Conservation (phyloP, 2,113 vertebrate species). For the Orcinus orca region DNA sequence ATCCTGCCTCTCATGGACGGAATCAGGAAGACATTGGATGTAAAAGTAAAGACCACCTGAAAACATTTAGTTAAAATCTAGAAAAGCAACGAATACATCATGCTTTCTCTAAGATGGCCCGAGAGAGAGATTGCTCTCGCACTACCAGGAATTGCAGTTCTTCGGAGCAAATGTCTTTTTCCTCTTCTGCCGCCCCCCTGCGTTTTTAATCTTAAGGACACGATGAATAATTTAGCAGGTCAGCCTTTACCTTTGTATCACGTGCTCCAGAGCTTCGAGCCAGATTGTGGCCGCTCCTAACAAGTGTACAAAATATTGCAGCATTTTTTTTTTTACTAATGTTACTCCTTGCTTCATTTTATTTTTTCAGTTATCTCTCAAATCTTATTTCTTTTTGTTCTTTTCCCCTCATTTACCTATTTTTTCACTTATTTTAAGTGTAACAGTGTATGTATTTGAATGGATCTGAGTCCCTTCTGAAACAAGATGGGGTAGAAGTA, state of each 20-base stretch:
- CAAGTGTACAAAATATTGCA: background rate
- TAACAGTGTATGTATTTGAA: background rate
- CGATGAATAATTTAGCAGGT: constrained; percentile 16
- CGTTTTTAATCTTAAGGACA: constrained; percentile 28
- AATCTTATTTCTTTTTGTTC: background rate
- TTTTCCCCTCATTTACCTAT: background rate
- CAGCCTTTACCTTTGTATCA: background rate
- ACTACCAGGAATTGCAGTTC: background rate
- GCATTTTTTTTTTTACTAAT: background rate
- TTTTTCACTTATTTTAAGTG: background rate
- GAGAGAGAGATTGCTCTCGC: background rate
- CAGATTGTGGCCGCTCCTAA: background rate
- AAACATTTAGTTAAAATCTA: background rate
- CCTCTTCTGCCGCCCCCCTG: background rate
- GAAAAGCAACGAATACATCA: background rate
- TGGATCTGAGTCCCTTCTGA: background rate
- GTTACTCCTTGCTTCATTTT: background rate
- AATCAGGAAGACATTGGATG: background rate
- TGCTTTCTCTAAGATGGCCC: background rate
- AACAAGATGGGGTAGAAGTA: background rate
- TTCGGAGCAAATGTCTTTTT: constrained; percentile 9
- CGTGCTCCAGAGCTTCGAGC: background rate
- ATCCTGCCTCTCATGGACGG: background rate
- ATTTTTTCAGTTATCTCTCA: background rate
- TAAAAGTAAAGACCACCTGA: background rate